These are phyloP conservation scores for Andrena bucephala DNA, from an alignment of 2,888 invertebrate species.

Conservation along the genomic window DNA sequence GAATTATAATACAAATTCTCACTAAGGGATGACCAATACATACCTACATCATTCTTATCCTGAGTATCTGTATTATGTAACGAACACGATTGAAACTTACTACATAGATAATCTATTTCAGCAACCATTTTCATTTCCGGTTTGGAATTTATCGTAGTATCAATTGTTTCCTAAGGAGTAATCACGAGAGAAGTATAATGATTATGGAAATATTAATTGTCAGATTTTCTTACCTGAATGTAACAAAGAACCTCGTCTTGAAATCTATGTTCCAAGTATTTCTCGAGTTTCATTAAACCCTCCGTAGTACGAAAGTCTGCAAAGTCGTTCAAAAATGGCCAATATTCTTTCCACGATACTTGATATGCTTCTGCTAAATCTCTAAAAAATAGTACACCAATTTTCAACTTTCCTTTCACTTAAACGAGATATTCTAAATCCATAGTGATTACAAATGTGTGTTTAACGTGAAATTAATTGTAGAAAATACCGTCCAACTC, in stretches of 20 bases:
- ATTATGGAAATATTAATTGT: background rate
- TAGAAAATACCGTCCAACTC: constrained; percentile 89
- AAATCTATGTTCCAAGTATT: constrained; percentile 88
- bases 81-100: constrained; percentile 63
- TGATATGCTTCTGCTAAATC: constrained; percentile 90
- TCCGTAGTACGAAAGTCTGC: constrained; percentile 91
- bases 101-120: constrained; percentile 70
- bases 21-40: background rate
- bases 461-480: background rate
- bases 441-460: background rate
- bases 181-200: constrained; percentile 32
- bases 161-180: constrained; percentile 47
- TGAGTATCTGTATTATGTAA: constrained; percentile 51
- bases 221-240: constrained; percentile 35
- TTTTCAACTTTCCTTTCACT: constrained; percentile 13
- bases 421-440: constrained; percentile 4
- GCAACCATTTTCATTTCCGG: constrained; percentile 31
- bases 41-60: constrained; percentile 55
- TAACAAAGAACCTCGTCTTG: constrained; percentile 81
- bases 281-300: constrained; percentile 91
- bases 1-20: background rate
- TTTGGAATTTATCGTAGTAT: constrained; percentile 19
- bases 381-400: constrained; percentile 83
- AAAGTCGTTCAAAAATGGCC: constrained; percentile 95
- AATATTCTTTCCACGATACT: constrained; percentile 95